Evolutionary conservation across 1,140 invertebrate genomes (phyloP).

Genomic region (Ridgeia piscesae): DNA sequence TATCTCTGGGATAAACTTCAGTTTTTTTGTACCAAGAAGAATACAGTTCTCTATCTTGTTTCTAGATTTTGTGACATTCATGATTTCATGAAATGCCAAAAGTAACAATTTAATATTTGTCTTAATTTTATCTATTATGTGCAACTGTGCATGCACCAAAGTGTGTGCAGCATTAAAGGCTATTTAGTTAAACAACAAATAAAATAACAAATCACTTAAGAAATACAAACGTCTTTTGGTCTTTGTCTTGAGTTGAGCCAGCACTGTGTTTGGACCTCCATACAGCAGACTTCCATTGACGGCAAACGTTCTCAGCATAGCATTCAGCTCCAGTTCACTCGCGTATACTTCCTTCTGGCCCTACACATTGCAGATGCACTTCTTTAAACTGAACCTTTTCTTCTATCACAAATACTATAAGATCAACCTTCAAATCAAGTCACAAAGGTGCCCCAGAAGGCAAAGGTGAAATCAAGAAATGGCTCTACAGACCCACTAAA

Average conservation of each 20-base stretch:
- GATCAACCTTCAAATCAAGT: not conserved
- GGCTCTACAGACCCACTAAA: not conserved
- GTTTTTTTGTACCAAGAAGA: too few species aligned
- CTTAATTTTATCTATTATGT: not conserved
- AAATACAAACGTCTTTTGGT: conserved; percentile 51
- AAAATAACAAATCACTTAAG: not conserved
- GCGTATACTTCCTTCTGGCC: conserved; percentile 47
- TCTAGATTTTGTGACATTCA: not conserved
- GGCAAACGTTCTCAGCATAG: conserved; percentile 54
- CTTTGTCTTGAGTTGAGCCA: conserved; percentile 53
- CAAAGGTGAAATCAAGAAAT: not conserved
- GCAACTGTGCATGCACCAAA: not conserved
- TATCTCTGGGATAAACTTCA: too few species aligned
- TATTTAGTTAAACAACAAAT: not conserved
- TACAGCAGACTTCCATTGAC: conserved; percentile 52
- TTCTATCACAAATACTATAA: not conserved
- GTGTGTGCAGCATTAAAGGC: not conserved
- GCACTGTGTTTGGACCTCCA: conserved; percentile 55
- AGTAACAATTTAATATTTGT: not conserved
- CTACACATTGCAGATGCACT: conserved; percentile 6
- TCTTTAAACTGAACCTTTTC: not conserved
- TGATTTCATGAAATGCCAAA: not conserved
- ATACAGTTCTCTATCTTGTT: not conserved
- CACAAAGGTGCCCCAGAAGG: not conserved
- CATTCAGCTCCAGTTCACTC: conserved; percentile 52